These are phyloP conservation scores for Hemicrepidius hirtus DNA, from an alignment of 2,888 invertebrate species.

Conservation along the genomic window DNA sequence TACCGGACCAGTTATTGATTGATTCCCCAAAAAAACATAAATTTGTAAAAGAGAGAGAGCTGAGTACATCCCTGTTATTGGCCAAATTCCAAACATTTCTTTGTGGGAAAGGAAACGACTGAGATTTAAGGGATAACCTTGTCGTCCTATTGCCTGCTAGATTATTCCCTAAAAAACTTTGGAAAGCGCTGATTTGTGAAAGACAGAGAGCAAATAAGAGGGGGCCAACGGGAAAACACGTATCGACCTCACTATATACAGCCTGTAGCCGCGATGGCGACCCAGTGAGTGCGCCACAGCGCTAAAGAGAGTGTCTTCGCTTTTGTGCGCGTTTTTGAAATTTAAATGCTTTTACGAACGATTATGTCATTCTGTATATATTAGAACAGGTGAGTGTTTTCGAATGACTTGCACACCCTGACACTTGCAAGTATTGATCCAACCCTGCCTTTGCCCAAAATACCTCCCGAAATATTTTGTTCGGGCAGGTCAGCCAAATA, in stretches of 20 bases:
- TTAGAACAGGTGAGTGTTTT: slow-evolving; percentile 6
- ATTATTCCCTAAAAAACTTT: not conserved
- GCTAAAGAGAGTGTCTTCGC: slow-evolving; percentile 19
- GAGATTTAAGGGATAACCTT: not conserved
- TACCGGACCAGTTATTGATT: too few relatives aligned
- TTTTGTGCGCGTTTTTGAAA: slow-evolving; percentile 21
- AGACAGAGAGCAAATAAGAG: slow-evolving; percentile 18
- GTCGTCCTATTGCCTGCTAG: not conserved
- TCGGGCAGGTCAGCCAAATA: slow-evolving; percentile 21
- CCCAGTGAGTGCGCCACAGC: slow-evolving; percentile 47
- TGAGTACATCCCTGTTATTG: too few relatives aligned
- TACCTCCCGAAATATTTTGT: not conserved
- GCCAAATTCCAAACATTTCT: too few relatives aligned
- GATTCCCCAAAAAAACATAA: too few relatives aligned
- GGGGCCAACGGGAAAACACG: slow-evolving; percentile 31
- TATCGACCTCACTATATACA: slow-evolving; percentile 51
- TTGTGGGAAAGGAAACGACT: too few relatives aligned
- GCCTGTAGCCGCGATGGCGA: slow-evolving; percentile 44
- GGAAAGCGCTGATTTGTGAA: slow-evolving; percentile 4
- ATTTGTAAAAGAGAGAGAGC: too few relatives aligned
- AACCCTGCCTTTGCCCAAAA: not conserved
- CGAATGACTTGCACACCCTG: not conserved
- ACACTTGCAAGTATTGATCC: slow-evolving; percentile 16
- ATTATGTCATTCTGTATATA: slow-evolving; percentile 8
- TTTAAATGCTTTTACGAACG: not conserved